Evolutionary conservation across 2,888 invertebrate genomes (phyloP), one percentile per base, ranked within the genome.

Genomic region (Rhodophaea formosa): DNA sequence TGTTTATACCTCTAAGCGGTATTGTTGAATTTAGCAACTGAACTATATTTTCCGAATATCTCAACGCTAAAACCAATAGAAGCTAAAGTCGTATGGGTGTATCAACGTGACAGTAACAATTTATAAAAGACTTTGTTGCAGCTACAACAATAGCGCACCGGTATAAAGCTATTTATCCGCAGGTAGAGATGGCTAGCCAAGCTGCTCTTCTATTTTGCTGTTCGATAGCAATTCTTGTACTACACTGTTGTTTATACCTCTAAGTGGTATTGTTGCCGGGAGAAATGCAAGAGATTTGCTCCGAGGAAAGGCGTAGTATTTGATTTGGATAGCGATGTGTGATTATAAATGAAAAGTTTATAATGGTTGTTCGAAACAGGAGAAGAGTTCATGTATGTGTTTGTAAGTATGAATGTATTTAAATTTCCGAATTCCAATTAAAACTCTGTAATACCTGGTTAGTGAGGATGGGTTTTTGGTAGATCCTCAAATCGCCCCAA

Each of bases 141-240:
- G 30, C 30, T 30, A 47, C 46, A 39, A 47, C 49, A 49, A 32
- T 32, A 32, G 49, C 15, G 14, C 3, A 7, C 49, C 32, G 43
- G 43, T 53, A 53, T 52, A 39, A 42, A 42, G 53, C 43, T 53
- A 53, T 53, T 53, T 53, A 53, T 53, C 52, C 23, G n/a, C 12
- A 43, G 53, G 53, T 53, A 53, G 42, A 10, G 16, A 35, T 35
- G 23, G 42, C 53, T 17, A 7, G 23, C 42, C 42, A n/a, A n/a
- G 39, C 23, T 23, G 3, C 23, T 43, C 42, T 43, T 53, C 43
- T 53, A 42, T 53, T 53, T n/a, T 42, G 53, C 42, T 42, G 43
- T 53, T 29, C 43, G 42, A 53, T 53, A 53, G 43, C 7, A 32
- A 53, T 53, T 53, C 43, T 53, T 53, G 16, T 43, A n/a, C 2